Base-by-base conservation (phyloP, 37 sponge, comb jelly and placozoan genomes). In the Cliona cf. orientalis region DNA sequence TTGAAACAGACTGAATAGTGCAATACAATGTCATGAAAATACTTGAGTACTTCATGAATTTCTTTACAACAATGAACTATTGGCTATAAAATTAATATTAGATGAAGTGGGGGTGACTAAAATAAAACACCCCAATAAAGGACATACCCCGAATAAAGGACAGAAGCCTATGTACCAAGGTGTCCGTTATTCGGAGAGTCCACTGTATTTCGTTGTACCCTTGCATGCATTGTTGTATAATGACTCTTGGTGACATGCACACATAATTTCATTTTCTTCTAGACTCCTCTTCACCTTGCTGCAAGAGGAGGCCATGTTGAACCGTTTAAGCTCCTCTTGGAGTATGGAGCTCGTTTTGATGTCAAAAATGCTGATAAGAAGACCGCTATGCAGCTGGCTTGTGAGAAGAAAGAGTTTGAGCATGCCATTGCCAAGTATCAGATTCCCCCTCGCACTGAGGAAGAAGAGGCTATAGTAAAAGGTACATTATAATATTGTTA, bases 201-300 rank as follows among this genome's bases (percentile, higher is more conserved):
- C 53, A 49, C 9, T 49, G 14, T 49, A 19, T 19, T 49, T 49
- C 14, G 14, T 49, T 9, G 53, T 49, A 19, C 9, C 53, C 53
- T 49, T 49, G 14, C 14, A 14, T 49, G 9, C 14, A 49, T 19
- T 19, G 9, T 14, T 19, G 9, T 49, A 49, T 49, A 49, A 14
- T 7, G 2, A 49, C 9, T 49, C 9, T 49, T 19, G 53, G 14
- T 14, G 37, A 49, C 74, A 57, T 38, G 25, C 74, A 57, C 74
- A 49, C 56, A 35, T 58, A 49, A 56, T 26, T 37, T 26, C 37
- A 55, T 21, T 5, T 33, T 35, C 74, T 34, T 3, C 46, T 42
- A 91, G 91, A 91, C 91, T 57, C 91, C 87, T 1, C 78, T 91
- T 3, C 91, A 91, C 57, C 69, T 82, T 12, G 86, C 87, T 49